A percentile compares a stretch with the other conserved stretches of the same genome.
phyloP scores from a whole-genome alignment of 1,140 invertebrate genomes.

The Latrodectus geometricus region DNA sequence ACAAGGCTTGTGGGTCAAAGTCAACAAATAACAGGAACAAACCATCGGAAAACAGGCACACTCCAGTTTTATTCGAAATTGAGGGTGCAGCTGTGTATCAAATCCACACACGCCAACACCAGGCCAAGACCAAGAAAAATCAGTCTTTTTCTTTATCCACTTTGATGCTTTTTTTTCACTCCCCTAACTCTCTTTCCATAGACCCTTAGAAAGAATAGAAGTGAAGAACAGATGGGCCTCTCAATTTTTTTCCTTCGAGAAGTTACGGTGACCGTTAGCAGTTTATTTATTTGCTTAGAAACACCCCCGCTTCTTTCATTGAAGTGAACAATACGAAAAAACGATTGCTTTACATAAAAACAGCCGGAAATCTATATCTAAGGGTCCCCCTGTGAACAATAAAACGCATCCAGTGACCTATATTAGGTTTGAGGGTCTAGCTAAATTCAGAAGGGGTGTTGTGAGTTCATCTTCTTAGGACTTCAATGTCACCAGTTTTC shows the following conservation, averaged over 20 bases:
- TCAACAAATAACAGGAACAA: slow-evolving; percentile 31
- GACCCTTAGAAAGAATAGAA: not conserved
- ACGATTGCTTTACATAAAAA: not conserved
- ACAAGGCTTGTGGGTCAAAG: slow-evolving; percentile 42
- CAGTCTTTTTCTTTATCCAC: not conserved
- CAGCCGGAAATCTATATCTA: no score
- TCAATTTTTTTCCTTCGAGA: not conserved
- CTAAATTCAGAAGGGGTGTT: no score
- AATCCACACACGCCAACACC: slow-evolving; percentile 3
- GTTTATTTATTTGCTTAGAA: slow-evolving; percentile 29
- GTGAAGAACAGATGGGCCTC: slow-evolving; percentile 29
- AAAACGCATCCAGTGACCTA: slow-evolving; percentile 37
- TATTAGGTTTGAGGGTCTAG: slow-evolving; percentile 4
- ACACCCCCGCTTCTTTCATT: slow-evolving; percentile 42
- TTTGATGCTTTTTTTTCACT: not conserved
- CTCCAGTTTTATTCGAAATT: slow-evolving; percentile 45
- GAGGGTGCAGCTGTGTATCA: slow-evolving; percentile 25
- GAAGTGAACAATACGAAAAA: not conserved
- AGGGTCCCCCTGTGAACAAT: no score
- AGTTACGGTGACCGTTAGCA: slow-evolving; percentile 48
- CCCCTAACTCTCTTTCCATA: not conserved
- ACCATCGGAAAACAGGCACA: not conserved
- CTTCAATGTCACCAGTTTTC: no score
- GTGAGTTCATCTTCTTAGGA: no score
- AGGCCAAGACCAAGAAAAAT: slow-evolving; percentile 9